Conservation (phyloP, 2,113 vertebrate species). For the Ahaetulla prasina region DNA sequence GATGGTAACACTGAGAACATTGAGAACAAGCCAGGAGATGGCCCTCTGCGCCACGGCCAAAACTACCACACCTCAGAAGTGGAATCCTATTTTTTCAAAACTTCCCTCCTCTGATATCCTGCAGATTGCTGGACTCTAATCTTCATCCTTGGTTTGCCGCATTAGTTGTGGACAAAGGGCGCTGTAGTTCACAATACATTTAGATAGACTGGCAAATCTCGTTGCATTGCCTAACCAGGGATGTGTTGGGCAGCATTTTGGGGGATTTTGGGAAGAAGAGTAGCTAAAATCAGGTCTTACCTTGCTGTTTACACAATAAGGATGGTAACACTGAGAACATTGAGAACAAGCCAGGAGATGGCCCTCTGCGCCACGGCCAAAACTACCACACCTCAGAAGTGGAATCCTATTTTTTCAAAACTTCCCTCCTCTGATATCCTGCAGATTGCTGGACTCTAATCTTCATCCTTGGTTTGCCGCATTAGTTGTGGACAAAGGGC, state of each 20-base stretch:
- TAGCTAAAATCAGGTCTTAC: conserved; percentile 64
- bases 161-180: not conserved
- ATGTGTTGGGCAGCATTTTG: not conserved
- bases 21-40: no score
- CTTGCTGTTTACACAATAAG: conserved; percentile 99
- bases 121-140: not conserved
- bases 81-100: not conserved
- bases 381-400: conserved; percentile 81
- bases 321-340: conserved; percentile 98
- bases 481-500: not conserved
- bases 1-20: no score
- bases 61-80: not conserved
- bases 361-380: conserved; percentile 89
- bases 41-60: no score
- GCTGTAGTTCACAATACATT: not conserved
- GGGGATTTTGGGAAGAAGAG: not conserved
- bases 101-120: not conserved
- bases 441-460: not conserved
- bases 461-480: not conserved
- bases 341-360: conserved; percentile 97
- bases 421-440: not conserved
- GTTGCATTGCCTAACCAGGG: not conserved
- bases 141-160: not conserved
- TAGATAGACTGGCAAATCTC: not conserved
- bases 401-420: not conserved